phyloP scores from a whole-genome alignment of 30 jellyfish, hydroid and myxozoan species.

The Aurelia sp. region DNA sequence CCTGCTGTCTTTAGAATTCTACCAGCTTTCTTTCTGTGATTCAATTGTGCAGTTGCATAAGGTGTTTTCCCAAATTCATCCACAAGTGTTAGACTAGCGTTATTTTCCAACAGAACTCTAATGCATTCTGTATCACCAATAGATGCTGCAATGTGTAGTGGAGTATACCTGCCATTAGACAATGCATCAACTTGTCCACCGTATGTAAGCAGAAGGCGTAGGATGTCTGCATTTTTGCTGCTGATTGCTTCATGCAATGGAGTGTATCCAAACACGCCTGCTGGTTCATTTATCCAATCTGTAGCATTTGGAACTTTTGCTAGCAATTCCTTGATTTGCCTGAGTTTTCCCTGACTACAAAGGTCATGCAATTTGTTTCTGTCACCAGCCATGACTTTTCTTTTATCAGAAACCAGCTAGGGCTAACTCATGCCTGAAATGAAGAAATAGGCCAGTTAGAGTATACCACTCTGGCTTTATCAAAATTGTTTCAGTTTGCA shows the following conservation, averaged over 20 bases:
- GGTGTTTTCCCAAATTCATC: slow-evolving; percentile 96
- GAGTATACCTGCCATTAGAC: slow-evolving; percentile 91
- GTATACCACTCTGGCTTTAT: no score
- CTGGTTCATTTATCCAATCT: slow-evolving; percentile 69
- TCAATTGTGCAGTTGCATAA: slow-evolving; percentile 81
- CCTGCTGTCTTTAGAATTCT: slow-evolving; percentile 81
- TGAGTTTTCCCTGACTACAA: slow-evolving; percentile 72
- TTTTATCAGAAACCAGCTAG: no score
- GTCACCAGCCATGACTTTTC: no score
- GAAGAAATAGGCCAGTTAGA: no score
- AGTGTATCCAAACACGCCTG: slow-evolving; percentile 95
- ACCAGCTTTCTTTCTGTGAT: slow-evolving; percentile 70
- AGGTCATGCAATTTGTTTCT: slow-evolving; percentile 65
- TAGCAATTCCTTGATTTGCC: slow-evolving; percentile 62
- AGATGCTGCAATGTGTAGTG: slow-evolving; percentile 97
- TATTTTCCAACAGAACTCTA: slow-evolving; percentile 63
- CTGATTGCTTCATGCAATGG: slow-evolving; percentile 95
- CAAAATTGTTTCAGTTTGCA: no score
- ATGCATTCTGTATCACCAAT: slow-evolving; percentile 85
- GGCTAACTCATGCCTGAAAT: no score
- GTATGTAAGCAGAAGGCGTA: slow-evolving; percentile 68
- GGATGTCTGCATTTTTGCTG: slow-evolving; percentile 67
- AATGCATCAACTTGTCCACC: slow-evolving; percentile 89
- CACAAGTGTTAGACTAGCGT: slow-evolving; percentile 62
- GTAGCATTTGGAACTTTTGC: slow-evolving; percentile 51